Evolutionary conservation across 2,888 invertebrate species (phyloP), one percentile per base, ranked within the genome.

Genomic region (Agonopterix alstromeriana): DNA sequence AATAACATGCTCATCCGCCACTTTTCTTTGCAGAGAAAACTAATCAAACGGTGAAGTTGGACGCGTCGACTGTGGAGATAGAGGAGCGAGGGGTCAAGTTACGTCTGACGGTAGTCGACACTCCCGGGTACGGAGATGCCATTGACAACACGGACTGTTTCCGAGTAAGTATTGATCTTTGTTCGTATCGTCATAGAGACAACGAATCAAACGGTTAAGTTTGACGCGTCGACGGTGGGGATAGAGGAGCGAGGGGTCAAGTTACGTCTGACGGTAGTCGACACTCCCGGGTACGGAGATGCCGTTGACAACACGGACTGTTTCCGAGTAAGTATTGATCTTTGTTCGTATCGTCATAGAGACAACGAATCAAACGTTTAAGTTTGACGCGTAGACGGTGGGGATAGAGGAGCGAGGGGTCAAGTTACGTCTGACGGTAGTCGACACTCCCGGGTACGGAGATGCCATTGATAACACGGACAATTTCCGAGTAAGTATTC

Each of bases 351-450:
- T 3, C 27, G 7, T 3, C 27, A 27, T 5, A 96, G 97, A 97
- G 77, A 96, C 96, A 86, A 94, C 95, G 51, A 94, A 95, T 69
- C 96, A 97, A 78, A 98, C 98, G 0, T 97, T 98, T 1, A 95
- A 96, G 75, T 86, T 98, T 43, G 98, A 98, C 72, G 97, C 98
- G 38, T 97, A 97, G 2, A 97, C 98, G 36, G 96, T 98, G 8
- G 98, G 98, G 86, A 98, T 98, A 56, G 98, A 98, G 83, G 98
- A 98, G 77, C 90, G 97, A 52, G 98, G 98, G 0, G 98, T 98
- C 0, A 98, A 98, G 73, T 88, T 98, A 5, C 92, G 98, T 41
- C 86, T 98, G 50, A 98, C 98, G 0, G 97, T 97, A 2, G 97
- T 98, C 0, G 98, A 98, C 78, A 98, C 98, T 4, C 98, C 98